Conservation (phyloP, 1,140 invertebrate genomes). For the Euborellia annulipes region DNA sequence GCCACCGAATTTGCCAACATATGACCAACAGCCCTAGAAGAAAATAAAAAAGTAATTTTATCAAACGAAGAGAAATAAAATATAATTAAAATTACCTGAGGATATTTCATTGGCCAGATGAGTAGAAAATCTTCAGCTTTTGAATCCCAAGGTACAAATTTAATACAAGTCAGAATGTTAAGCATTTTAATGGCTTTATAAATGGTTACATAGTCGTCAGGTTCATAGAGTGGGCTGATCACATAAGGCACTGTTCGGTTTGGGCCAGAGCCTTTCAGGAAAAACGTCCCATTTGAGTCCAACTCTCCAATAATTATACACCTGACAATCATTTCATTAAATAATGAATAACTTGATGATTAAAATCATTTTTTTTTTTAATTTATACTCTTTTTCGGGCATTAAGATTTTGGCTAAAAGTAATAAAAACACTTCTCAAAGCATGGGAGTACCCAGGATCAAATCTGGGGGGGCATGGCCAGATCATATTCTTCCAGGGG, state of each 20-base stretch:
- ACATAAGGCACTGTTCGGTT: slow-evolving; percentile 40
- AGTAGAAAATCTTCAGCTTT: slow-evolving; percentile 40
- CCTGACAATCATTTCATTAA: slow-evolving; percentile 16
- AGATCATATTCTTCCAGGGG: no score
- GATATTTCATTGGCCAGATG: slow-evolving; percentile 46
- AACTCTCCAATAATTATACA: slow-evolving; percentile 36
- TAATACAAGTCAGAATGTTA: slow-evolving; percentile 43
- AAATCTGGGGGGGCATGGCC: no score
- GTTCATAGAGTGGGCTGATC: slow-evolving; percentile 41
- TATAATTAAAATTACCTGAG: slow-evolving; percentile 19
- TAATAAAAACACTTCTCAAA: no score
- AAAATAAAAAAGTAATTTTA: not conserved
- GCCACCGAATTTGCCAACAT: slow-evolving; percentile 44
- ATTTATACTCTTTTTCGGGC: no score
- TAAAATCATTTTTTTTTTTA: no score
- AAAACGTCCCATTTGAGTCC: slow-evolving; percentile 46
- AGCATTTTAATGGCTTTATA: slow-evolving; percentile 38
- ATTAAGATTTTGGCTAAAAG: no score
- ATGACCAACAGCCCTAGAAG: slow-evolving; percentile 46
- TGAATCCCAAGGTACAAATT: slow-evolving; percentile 44
- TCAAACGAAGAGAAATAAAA: not conserved
- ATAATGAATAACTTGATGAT: slow-evolving; percentile 1
- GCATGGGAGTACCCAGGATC: no score
- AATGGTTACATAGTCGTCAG: slow-evolving; percentile 37
- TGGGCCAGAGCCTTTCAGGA: slow-evolving; percentile 42